Evolutionary conservation across 2,797 vertebrate species (phyloP), one percentile per base, ranked within the genome.

Genomic region (Spondyliosoma cantharus): DNA sequence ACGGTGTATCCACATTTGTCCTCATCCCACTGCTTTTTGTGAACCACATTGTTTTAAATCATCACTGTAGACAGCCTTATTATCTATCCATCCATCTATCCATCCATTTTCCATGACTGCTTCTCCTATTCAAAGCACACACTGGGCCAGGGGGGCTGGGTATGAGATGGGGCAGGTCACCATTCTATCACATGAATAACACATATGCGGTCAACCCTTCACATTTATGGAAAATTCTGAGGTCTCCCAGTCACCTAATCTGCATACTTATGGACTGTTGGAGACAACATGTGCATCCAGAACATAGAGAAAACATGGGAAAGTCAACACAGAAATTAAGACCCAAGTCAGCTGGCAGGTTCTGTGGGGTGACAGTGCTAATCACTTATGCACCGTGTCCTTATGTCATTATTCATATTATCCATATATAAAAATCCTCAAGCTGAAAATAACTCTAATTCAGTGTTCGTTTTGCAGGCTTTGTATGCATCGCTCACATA

Each of bases 151-250:
- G 70, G 70, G 43, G 43, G 73, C 56, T 81, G 25, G n/a, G 6
- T 8, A 69, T 7, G 13, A 48, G 17, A 22, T 32, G 62, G 37
- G 22, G 66, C 43, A 63, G 46, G 59, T 70, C 14, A 4, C 19
- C 56, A 46, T 46, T 64, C 56, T 62, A 50, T 60, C 69, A 54
- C 56, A 84, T 81, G 27, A 83, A 77, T 88, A 84, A 77, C 45
- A 73, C 58, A 74, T 72, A 58, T n/a, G 48, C n/a, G 49, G 14
- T 69, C 61, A n/a, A n/a, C 25, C 49, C n/a, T 48, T 69, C 19
- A 75, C 32, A 43, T 16, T 22, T 45, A 46, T 7, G 12, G 42
- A 22, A 37, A 52, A 57, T 61, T 65, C 45, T 24, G 22, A 58
- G 48, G 48, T 37, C 50, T 78, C 42, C 53, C 5, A 19, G 15